Conservation (phyloP, 2,113 vertebrate species). For the Albula goreensis region DNA sequence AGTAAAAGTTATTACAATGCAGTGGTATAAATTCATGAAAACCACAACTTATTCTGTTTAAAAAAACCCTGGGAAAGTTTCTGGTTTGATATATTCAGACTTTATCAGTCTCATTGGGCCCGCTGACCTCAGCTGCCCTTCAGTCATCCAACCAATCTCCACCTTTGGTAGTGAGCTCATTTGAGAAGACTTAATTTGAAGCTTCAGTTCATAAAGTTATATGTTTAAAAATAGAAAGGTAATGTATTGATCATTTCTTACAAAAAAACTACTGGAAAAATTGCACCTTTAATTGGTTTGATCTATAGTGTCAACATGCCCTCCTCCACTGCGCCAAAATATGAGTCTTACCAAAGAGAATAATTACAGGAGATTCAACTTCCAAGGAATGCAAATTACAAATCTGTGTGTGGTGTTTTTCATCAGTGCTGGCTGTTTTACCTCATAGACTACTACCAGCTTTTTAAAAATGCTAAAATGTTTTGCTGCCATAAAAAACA, state of each 20-base stretch:
- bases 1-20: neutral
- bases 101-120: neutral
- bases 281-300: neutral
- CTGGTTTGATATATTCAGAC: neutral
- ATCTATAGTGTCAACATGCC: too few species aligned
- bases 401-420: too few species aligned
- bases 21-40: neutral
- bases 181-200: neutral
- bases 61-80: neutral
- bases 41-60: neutral
- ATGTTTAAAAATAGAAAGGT: neutral
- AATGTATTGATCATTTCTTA: neutral
- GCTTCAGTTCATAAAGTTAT: neutral
- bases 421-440: too few species aligned
- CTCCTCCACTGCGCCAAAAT: too few species aligned
- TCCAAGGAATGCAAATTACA: too few species aligned
- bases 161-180: neutral
- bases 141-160: neutral
- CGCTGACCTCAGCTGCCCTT: neutral
- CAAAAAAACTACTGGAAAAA: neutral
- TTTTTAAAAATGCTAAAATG: neutral
- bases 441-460: too few species aligned
- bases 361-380: too few species aligned
- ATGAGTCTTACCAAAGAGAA: too few species aligned
- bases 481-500: too few species aligned